These are phyloP conservation scores for Onychostoma macrolepis DNA, from an alignment of 2,113 vertebrate species.

Conservation along the genomic window DNA sequence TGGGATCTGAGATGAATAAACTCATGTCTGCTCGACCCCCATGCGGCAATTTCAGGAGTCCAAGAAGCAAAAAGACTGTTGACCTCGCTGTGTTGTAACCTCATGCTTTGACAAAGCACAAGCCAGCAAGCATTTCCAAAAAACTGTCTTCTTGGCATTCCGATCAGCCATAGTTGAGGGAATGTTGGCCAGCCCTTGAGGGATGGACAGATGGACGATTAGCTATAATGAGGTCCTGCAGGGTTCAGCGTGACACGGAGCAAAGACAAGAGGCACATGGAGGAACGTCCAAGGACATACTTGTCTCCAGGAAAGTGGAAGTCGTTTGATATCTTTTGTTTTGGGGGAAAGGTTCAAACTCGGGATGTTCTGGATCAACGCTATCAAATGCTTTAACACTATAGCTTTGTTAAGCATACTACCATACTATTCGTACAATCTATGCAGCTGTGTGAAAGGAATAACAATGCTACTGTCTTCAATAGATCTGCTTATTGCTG, in stretches of 20 bases:
- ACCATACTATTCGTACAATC: not conserved
- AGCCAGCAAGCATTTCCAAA: constrained; percentile 31
- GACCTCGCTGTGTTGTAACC: constrained; percentile 48
- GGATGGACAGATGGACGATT: constrained; percentile 73
- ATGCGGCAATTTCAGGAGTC: not conserved
- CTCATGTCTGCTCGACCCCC: constrained; percentile 15
- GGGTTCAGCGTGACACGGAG: constrained; percentile 61
- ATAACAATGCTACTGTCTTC: not conserved
- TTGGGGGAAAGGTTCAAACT: not conserved
- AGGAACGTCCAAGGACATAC: constrained; percentile 49
- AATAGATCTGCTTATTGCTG: not conserved
- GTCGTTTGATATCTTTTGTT: not conserved
- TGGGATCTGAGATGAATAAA: constrained; percentile 63
- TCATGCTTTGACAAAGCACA: constrained; percentile 12
- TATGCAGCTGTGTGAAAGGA: not conserved
- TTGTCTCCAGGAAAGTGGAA: constrained; percentile 18
- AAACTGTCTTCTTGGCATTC: constrained; percentile 55
- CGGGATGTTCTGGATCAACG: not conserved
- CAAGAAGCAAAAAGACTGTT: constrained; percentile 56
- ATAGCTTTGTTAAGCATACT: not conserved
- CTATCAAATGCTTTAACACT: not conserved
- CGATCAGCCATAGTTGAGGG: constrained; percentile 44
- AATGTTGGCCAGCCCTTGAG: constrained; percentile 49
- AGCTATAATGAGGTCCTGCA: constrained; percentile 71
- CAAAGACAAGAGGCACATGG: constrained; percentile 27